A percentile compares a stretch with the other conserved stretches of the same genome.
These are phyloP conservation scores for Mormyrops boulengeri DNA, from an alignment of 2,797 vertebrate species.

Conservation along the genomic window DNA sequence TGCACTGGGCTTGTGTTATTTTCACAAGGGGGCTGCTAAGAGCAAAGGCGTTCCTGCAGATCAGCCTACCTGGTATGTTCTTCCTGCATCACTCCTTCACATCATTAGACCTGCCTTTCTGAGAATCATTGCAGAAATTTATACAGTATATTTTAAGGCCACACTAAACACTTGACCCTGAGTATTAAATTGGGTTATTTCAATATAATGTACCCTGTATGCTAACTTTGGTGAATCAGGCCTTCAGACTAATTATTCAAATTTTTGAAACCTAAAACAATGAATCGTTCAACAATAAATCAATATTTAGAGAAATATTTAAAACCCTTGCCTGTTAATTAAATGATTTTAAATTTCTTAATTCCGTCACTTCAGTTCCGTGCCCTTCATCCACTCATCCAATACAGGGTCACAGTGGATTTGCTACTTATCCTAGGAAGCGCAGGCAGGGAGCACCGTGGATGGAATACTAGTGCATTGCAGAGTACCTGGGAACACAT, in stretches of 20 bases:
- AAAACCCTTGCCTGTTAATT: background rate
- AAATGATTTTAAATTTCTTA: background rate
- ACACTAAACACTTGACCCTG: background rate
- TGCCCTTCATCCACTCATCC: background rate
- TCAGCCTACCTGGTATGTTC: background rate
- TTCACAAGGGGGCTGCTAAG: slow-evolving; percentile 24
- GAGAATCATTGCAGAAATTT: background rate
- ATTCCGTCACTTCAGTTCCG: background rate
- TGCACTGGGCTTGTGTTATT: slow-evolving; percentile 32
- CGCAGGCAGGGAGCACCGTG: background rate
- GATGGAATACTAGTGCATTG: background rate
- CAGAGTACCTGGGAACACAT: background rate
- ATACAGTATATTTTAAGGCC: background rate
- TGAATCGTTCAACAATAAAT: background rate
- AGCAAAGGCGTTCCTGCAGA: slow-evolving; percentile 17
- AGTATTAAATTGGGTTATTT: background rate
- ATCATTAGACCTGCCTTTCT: background rate
- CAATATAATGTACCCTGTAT: background rate
- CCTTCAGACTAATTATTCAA: background rate
- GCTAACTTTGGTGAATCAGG: background rate
- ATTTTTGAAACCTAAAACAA: background rate
- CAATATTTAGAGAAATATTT: background rate
- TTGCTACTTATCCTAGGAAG: background rate
- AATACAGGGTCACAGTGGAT: background rate
- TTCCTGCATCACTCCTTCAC: background rate